Evolutionary conservation across 2,888 invertebrate species (phyloP).

Genomic region (Spisula solida): DNA sequence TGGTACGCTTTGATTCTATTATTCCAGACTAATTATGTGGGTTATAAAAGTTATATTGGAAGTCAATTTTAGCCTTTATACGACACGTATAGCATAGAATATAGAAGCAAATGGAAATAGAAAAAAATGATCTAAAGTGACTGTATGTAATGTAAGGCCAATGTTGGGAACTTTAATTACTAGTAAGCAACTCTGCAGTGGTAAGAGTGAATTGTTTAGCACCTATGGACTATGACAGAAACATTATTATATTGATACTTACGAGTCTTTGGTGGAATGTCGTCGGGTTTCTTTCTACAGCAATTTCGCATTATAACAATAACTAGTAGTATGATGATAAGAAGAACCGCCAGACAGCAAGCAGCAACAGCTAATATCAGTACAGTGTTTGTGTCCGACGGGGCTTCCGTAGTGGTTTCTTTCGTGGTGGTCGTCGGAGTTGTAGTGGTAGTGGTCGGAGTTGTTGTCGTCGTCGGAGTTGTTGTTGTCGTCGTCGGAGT

Average conservation of each 20-base stretch:
- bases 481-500: neutral
- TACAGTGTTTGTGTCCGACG: neutral
- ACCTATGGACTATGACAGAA: too few relatives aligned
- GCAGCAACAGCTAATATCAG: constrained; percentile 3
- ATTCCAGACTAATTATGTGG: too few relatives aligned
- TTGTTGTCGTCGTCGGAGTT: constrained; percentile 5
- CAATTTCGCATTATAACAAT: constrained; percentile 17
- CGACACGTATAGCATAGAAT: too few relatives aligned
- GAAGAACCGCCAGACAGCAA: neutral
- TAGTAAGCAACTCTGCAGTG: too few relatives aligned
- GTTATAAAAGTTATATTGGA: too few relatives aligned
- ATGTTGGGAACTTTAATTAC: too few relatives aligned
- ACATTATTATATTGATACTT: neutral
- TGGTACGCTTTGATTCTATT: too few relatives aligned
- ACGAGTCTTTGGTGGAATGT: constrained; percentile 32
- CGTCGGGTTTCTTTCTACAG: neutral
- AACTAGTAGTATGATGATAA: neutral
- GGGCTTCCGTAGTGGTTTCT: neutral
- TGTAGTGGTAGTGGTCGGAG: neutral
- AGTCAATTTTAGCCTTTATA: too few relatives aligned
- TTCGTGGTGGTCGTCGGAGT: neutral
- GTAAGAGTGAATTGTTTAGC: too few relatives aligned
- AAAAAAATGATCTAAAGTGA: too few relatives aligned
- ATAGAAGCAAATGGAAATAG: too few relatives aligned
- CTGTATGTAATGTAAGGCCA: too few relatives aligned